These are phyloP conservation scores for Gallinago jamesoni DNA, from an alignment of 2,113 vertebrate species.

Conservation along the genomic window DNA sequence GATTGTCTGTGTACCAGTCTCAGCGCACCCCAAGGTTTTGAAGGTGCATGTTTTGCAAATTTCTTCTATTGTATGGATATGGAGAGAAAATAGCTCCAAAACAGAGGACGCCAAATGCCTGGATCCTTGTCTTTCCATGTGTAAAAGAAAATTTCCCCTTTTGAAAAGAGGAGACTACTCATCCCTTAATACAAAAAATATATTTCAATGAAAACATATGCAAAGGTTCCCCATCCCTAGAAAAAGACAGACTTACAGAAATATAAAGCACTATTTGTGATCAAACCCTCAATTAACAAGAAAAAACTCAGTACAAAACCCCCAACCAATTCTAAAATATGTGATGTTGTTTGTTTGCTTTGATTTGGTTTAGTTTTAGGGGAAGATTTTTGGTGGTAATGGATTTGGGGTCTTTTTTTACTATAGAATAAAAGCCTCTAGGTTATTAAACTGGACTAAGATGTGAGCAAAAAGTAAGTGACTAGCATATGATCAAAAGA, in stretches of 20 bases:
- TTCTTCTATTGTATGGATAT: background rate
- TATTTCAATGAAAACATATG: background rate
- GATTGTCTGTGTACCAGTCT: background rate
- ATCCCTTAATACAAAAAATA: background rate
- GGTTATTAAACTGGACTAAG: background rate
- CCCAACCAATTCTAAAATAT: background rate
- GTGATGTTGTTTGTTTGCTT: rapidly evolving
- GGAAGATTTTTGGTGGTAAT: rapidly evolving
- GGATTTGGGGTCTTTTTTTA: background rate
- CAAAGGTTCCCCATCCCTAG: background rate
- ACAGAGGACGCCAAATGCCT: background rate
- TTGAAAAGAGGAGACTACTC: background rate
- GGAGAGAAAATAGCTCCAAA: background rate
- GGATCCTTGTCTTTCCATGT: background rate
- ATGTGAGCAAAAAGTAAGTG: background rate
- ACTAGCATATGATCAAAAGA: rapidly evolving
- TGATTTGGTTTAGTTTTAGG: background rate
- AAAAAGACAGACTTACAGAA: background rate
- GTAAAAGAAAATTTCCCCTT: background rate
- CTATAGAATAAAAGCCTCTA: background rate
- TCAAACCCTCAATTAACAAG: background rate
- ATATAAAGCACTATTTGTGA: background rate
- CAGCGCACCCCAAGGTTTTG: background rate
- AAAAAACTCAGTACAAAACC: rapidly evolving
- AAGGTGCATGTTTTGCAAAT: background rate